These are phyloP conservation scores for Pogonophryne albipinna DNA, from an alignment of 2,797 vertebrate genomes.

Conservation along the genomic window DNA sequence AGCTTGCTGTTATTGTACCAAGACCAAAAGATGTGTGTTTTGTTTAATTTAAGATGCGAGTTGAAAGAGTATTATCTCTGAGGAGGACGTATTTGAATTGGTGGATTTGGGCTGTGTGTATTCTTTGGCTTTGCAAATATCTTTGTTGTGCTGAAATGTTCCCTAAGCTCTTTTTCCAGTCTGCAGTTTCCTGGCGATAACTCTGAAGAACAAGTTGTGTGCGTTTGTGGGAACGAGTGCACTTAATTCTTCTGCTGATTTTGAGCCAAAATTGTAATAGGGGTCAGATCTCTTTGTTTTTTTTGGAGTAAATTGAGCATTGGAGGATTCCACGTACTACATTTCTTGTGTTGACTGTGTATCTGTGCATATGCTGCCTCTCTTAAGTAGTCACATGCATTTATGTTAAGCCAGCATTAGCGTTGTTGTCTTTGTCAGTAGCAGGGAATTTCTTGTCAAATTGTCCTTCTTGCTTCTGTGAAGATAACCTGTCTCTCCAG, in stretches of 20 bases:
- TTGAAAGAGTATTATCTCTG: slow-evolving; percentile 62
- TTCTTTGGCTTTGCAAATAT: slow-evolving; percentile 60
- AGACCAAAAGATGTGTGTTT: slow-evolving; percentile 56
- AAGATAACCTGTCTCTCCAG: slow-evolving; percentile 71
- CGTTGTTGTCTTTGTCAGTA: slow-evolving; percentile 12
- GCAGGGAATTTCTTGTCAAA: slow-evolving; percentile 33
- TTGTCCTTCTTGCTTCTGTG: slow-evolving; percentile 62
- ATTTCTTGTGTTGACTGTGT: slow-evolving; percentile 9
- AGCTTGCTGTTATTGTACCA: slow-evolving; percentile 26
- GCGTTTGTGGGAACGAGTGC: slow-evolving; percentile 19
- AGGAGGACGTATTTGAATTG: slow-evolving; percentile 59
- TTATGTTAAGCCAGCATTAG: background rate
- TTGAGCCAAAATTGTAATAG: slow-evolving; percentile 60
- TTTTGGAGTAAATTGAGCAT: slow-evolving; percentile 30
- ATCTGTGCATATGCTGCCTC: too few species aligned
- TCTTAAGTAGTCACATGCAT: background rate
- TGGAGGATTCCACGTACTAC: slow-evolving; percentile 9
- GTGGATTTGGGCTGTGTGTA: slow-evolving; percentile 61
- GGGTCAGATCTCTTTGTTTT: slow-evolving; percentile 37
- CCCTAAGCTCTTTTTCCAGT: slow-evolving; percentile 53
- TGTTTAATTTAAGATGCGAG: slow-evolving; percentile 63
- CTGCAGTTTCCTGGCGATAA: slow-evolving; percentile 49
- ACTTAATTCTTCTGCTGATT: slow-evolving; percentile 53
- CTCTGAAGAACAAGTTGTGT: slow-evolving; percentile 50
- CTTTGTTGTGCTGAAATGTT: slow-evolving; percentile 64